Evolutionary conservation across 1,140 invertebrate species (phyloP).

Genomic region (Trichonephila clavipes): DNA sequence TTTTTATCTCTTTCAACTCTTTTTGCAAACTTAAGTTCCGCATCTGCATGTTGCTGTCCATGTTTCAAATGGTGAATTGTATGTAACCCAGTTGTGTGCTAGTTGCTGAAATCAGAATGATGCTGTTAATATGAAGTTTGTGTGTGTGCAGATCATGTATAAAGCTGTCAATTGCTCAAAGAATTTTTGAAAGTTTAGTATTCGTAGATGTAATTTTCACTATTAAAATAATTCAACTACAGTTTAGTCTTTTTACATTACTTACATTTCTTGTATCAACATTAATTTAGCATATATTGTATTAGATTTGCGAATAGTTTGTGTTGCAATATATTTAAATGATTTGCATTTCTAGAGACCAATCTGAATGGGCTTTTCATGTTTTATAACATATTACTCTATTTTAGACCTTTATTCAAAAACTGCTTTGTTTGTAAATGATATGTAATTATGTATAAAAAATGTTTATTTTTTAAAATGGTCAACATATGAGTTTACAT

Average conservation of each 20-base stretch:
- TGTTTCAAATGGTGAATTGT: constrained; percentile 28
- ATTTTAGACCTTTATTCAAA: background rate
- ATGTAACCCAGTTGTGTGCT: constrained; percentile 34
- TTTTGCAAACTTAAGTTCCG: constrained; percentile 13
- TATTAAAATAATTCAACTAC: background rate
- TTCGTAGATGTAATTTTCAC: background rate
- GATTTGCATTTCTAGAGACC: constrained; percentile 3
- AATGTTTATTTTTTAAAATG: background rate
- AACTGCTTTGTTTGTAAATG: background rate
- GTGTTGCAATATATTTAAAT: no score
- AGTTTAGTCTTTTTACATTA: background rate
- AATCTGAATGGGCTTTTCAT: background rate
- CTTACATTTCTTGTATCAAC: background rate
- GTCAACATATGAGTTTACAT: constrained; percentile 2
- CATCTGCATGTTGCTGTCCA: constrained; percentile 55
- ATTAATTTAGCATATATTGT: background rate
- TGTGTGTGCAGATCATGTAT: constrained; percentile 45
- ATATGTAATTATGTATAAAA: constrained; percentile 14
- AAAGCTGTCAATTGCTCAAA: constrained; percentile 72
- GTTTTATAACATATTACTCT: background rate
- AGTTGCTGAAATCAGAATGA: constrained; percentile 27
- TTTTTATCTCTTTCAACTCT: constrained; percentile 62
- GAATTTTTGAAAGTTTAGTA: constrained; percentile 39
- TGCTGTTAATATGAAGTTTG: constrained; percentile 43
- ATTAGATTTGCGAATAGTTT: background rate